Percentiles rank a stretch among this genome's conserved stretches.
Conservation (phyloP, 2,888 invertebrate species). For the Caenorhabditis afra region DNA sequence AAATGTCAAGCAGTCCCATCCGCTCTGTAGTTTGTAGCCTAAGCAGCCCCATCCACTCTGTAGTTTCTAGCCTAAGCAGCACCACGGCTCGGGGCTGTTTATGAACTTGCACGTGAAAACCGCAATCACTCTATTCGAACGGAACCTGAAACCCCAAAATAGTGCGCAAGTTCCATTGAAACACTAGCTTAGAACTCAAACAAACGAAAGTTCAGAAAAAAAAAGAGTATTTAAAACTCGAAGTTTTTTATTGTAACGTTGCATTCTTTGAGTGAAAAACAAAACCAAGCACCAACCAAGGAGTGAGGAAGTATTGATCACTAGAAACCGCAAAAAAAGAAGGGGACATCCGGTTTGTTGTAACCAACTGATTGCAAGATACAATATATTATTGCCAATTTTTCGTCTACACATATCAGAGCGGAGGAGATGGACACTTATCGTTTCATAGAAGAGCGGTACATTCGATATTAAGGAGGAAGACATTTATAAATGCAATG, state of each 20-base stretch:
- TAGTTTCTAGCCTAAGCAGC: no score
- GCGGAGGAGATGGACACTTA: not conserved
- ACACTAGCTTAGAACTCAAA: no score
- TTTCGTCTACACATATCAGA: conserved; percentile 22
- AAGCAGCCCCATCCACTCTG: not conserved
- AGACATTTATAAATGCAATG: conserved; percentile 10
- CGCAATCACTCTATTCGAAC: no score
- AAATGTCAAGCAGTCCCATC: not conserved
- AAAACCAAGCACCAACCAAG: conserved; percentile 17
- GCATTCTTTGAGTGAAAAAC: not conserved
- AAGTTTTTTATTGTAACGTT: no score
- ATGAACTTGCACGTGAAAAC: no score
- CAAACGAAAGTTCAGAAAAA: no score
- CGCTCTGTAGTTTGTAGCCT: not conserved
- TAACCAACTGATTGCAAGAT: conserved; percentile 4
- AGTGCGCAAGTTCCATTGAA: no score
- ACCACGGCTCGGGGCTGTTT: no score
- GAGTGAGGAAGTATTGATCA: not conserved
- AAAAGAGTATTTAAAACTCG: no score
- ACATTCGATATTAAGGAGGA: conserved; percentile 12
- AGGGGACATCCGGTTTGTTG: not conserved
- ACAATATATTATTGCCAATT: conserved; percentile 5
- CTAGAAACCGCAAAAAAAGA: not conserved
- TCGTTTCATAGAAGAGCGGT: conserved; percentile 10
- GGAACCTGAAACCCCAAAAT: no score